These are phyloP conservation scores for Hyposoter dolosus DNA, from an alignment of 2,888 invertebrate species.

Conservation along the genomic window DNA sequence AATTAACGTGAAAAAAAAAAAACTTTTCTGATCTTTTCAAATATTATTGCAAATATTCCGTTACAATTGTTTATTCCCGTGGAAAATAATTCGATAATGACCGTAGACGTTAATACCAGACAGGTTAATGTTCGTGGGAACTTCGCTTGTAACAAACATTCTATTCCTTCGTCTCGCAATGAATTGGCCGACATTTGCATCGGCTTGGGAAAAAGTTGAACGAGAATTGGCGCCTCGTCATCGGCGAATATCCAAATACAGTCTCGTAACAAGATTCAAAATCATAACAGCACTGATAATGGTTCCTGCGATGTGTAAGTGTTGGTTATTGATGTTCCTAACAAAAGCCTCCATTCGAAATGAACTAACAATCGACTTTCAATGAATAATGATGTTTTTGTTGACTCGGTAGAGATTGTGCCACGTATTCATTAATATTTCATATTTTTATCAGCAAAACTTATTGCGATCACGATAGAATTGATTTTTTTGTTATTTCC, in stretches of 20 bases:
- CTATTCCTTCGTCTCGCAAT: conserved; percentile 86
- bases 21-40: background rate
- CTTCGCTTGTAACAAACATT: conserved; percentile 86
- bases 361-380: background rate
- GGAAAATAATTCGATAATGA: conserved; percentile 8
- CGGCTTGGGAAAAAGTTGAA: conserved; percentile 85
- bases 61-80: background rate
- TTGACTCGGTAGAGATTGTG: conserved; percentile 1
- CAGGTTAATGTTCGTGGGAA: conserved; percentile 86
- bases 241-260: conserved; percentile 69
- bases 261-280: conserved; percentile 83
- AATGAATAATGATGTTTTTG: conserved; percentile 5
- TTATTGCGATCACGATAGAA: background rate
- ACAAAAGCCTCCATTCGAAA: background rate
- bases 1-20: background rate
- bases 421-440: conserved; percentile 8
- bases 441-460: background rate
- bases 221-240: conserved; percentile 81
- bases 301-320: conserved; percentile 85
- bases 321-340: background rate
- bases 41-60: background rate
- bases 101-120: conserved; percentile 74
- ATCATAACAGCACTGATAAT: conserved; percentile 85
- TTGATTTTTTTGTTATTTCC: conserved; percentile 45
- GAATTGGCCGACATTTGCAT: conserved; percentile 86